Percentiles rank a stretch among this genome's conserved stretches.
phyloP scores from a whole-genome alignment of 2,113 vertebrate species.

The Rhinichthys klamathensis region DNA sequence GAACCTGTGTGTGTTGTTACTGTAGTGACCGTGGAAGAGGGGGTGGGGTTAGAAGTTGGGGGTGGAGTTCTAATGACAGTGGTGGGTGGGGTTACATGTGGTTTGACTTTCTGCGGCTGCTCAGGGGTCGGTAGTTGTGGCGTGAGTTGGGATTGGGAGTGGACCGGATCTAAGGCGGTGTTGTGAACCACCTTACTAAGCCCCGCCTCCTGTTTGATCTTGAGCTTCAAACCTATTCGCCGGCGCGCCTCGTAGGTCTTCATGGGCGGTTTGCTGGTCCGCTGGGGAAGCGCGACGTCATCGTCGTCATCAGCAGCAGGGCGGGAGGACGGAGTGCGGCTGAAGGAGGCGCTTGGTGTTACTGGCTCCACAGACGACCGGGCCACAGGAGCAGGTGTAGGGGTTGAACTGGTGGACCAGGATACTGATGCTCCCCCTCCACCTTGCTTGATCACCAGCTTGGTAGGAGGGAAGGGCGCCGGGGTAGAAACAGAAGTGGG shows the following conservation, averaged over 20 bases:
- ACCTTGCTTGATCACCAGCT: conserved; percentile 90
- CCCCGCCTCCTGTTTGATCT: conserved; percentile 94
- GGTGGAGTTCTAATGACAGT: conserved; percentile 75
- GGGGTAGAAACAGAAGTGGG: conserved; percentile 43
- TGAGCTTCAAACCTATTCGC: conserved; percentile 89
- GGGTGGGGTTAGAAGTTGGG: conserved; percentile 61
- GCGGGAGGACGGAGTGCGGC: conserved; percentile 62
- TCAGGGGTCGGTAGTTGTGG: conserved; percentile 55
- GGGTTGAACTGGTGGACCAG: conserved; percentile 84
- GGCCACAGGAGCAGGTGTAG: conserved; percentile 53
- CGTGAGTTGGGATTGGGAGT: conserved; percentile 71
- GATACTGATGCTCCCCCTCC: conserved; percentile 85
- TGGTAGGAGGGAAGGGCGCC: conserved; percentile 79
- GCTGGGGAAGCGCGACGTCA: conserved; percentile 83
- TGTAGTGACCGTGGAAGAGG: conserved; percentile 61
- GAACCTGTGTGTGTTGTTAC: conserved; percentile 62
- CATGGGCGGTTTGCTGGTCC: conserved; percentile 87
- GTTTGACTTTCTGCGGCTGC: conserved; percentile 53
- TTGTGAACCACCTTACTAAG: conserved; percentile 94
- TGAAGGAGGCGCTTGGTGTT: conserved; percentile 59
- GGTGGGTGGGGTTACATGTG: conserved; percentile 47
- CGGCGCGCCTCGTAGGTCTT: conserved; percentile 94
- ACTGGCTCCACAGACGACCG: conserved; percentile 54
- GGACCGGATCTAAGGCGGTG: conserved; percentile 89
- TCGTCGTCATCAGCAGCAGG: conserved; percentile 70